Evolutionary conservation across 2,888 invertebrate genomes (phyloP).

Genomic region (Sympetrum striolatum): DNA sequence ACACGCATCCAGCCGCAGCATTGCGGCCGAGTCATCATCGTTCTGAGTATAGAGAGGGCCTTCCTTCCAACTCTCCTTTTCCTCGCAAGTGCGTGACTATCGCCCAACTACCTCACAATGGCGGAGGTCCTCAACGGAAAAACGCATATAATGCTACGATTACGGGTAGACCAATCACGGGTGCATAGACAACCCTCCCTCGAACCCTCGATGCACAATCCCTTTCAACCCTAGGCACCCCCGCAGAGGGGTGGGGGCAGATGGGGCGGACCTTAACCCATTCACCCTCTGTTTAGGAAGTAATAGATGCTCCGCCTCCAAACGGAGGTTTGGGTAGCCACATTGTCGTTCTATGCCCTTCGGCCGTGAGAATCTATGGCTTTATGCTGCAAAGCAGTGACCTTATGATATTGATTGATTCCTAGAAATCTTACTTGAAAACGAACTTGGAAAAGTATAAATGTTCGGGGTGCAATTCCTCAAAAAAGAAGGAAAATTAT

Average conservation of each 20-base stretch:
- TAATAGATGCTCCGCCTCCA: constrained; percentile 20
- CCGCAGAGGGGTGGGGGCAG: background rate
- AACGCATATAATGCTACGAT: background rate
- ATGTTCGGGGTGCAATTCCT: no score
- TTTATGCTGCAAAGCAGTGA: no score
- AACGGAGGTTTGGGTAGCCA: background rate
- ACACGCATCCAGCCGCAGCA: background rate
- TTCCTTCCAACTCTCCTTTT: background rate
- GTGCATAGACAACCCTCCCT: background rate
- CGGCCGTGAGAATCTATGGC: no score
- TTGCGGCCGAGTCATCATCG: background rate
- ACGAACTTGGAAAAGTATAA: no score
- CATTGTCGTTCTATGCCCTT: background rate
- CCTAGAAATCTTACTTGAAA: no score
- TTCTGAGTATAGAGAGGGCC: background rate
- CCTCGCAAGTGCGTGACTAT: background rate
- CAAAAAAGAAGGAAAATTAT: no score
- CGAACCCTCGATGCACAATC: background rate
- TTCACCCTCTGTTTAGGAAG: background rate
- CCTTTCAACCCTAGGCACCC: background rate
- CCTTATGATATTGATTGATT: no score
- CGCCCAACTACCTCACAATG: background rate
- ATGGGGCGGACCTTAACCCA: background rate
- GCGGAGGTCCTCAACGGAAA: background rate
- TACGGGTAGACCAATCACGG: background rate